Evolutionary conservation across 2,113 vertebrate genomes (phyloP), one percentile per base, ranked within the genome.

Genomic region (Suncus etruscus): DNA sequence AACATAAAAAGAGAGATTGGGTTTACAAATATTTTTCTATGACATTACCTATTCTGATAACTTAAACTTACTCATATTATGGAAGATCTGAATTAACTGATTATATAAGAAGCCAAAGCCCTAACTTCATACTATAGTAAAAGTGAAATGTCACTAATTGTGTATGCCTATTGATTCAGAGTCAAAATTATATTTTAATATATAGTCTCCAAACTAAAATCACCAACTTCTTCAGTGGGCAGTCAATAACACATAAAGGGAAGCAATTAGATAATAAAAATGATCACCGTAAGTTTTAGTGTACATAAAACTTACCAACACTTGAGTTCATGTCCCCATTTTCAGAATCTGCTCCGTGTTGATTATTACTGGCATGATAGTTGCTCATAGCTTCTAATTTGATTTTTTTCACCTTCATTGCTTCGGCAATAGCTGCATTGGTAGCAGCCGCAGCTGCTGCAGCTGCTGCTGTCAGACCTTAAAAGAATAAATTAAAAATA

Each of bases 351-450:
- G 94, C 97, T 95, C 98, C 98, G 70, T 99, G 99, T 97, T 99
- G 99, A 97, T 98, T 98, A 97, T 98, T 99, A 98, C 98, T 99
- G 97, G 99, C 96, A 95, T 99, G 99, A 98, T 99, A 99, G 98
- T 98, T 98, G 97, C 99, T 99, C 99, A 99, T 99, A 94, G 99
- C 99, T 98, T 99, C 99, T 97, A 99, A 97, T 98, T 99, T 99
- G 98, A 99, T 99, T 98, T 99, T 99, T 98, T 99, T 99, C 97
- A 99, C 99, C 98, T 99, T 99, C 99, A 99, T 99, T 98, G 99
- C 99, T 98, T 99, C 99, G 10, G 99, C 99, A 85, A 99, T 99
- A 95, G 99, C 99, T 3, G 99, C 99, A 39, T 99, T 99, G 97
- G 99, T 99, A 96, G 99, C 99, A 88, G 99, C 99, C 14, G 99